Evolutionary conservation across 2,797 vertebrate genomes (phyloP).

Genomic region (Alca torda): DNA sequence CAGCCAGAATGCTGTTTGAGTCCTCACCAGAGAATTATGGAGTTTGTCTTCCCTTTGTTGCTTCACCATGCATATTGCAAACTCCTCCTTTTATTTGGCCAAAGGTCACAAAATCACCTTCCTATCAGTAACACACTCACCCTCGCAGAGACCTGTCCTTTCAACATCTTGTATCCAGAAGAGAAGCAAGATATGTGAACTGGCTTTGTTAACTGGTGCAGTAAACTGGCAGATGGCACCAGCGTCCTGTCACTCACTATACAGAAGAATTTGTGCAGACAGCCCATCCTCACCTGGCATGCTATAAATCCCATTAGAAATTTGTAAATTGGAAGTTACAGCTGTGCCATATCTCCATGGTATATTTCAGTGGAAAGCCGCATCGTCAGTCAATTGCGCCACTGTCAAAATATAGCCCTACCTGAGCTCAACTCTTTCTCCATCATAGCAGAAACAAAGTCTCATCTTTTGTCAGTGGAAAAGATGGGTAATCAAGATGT

Average conservation of each 20-base stretch:
- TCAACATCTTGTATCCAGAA: background rate
- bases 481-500: background rate
- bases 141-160: background rate
- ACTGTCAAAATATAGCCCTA: background rate
- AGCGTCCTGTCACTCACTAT: background rate
- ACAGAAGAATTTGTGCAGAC: background rate
- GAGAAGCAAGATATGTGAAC: background rate
- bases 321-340: background rate
- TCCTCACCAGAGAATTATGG: background rate
- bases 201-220: background rate
- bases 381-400: accelerated
- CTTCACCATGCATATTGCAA: background rate
- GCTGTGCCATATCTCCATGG: background rate
- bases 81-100: background rate
- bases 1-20: background rate
- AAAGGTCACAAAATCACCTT: background rate
- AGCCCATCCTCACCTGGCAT: background rate
- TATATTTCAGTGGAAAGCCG: background rate
- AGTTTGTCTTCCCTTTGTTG: background rate
- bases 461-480: background rate
- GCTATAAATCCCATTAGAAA: background rate
- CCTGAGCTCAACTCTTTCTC: background rate
- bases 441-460: background rate
- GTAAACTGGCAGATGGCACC: background rate
- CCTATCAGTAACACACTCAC: background rate